phyloP scores from a whole-genome alignment of 2,888 invertebrate species.

The Sinotaia quadrata region DNA sequence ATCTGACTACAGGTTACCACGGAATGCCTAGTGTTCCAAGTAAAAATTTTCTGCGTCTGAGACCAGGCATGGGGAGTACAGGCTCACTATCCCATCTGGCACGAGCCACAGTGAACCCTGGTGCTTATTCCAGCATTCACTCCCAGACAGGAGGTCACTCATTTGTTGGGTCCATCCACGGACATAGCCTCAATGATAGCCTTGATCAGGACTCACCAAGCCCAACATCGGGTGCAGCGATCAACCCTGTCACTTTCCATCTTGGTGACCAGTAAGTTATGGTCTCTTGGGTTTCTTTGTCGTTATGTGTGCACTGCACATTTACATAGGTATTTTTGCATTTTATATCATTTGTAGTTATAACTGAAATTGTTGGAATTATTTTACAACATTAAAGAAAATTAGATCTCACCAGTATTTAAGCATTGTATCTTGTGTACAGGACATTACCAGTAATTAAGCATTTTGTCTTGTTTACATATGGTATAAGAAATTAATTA shows the following conservation, averaged over 20 bases:
- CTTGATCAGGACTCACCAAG: slow-evolving; percentile 25
- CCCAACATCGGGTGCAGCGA: background rate
- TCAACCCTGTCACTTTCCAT: slow-evolving; percentile 32
- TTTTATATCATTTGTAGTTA: too few relatives aligned
- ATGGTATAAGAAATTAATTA: too few relatives aligned
- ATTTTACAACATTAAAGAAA: too few relatives aligned
- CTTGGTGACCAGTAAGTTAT: slow-evolving; percentile 34
- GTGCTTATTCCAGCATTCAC: background rate
- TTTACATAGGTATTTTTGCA: too few relatives aligned
- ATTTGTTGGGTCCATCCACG: background rate
- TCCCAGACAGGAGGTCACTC: background rate
- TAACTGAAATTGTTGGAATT: too few relatives aligned
- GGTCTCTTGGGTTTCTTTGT: too few relatives aligned
- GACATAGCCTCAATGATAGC: slow-evolving; percentile 7
- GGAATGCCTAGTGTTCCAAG: slow-evolving; percentile 3
- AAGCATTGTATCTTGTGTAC: too few relatives aligned
- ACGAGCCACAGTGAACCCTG: slow-evolving; percentile 6
- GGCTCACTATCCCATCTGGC: slow-evolving; percentile 35
- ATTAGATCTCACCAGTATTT: too few relatives aligned
- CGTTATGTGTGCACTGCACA: too few relatives aligned
- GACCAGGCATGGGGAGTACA: slow-evolving; percentile 32
- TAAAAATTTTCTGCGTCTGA: slow-evolving; percentile 34
- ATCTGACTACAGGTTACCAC: slow-evolving; percentile 20
- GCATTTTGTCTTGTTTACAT: too few relatives aligned
- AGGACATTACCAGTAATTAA: too few relatives aligned